Evolutionary conservation across 53 echinoderm and acorn worm genomes (phyloP).

Genomic region (Hippasteria phrygiana): DNA sequence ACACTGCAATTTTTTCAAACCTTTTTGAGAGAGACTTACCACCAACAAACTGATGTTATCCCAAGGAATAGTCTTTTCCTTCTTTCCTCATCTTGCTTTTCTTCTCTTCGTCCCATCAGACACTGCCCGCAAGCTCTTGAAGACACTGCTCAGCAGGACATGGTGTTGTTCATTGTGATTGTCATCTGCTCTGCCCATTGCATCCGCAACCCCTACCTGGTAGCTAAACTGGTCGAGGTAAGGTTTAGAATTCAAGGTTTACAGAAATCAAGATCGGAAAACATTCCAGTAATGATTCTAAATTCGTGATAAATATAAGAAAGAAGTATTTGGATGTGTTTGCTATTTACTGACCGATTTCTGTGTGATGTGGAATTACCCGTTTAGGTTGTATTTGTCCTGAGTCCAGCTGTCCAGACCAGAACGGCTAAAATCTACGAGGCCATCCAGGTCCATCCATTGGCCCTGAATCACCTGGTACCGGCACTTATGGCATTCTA

Average conservation of each 20-base stretch:
- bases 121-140: slow-evolving; percentile 93
- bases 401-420: slow-evolving; percentile 93
- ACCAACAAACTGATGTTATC: no score
- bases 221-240: slow-evolving; percentile 99
- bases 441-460: slow-evolving; percentile 82
- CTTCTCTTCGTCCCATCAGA: slow-evolving; percentile 34
- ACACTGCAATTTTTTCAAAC: no score
- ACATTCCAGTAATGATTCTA: no score
- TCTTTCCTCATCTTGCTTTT: no score
- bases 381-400: slow-evolving; percentile 88
- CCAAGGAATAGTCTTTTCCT: no score
- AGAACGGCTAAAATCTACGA: slow-evolving; percentile 91
- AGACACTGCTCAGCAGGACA: slow-evolving; percentile 88
- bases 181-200: slow-evolving; percentile 88
- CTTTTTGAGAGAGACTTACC: not conserved
- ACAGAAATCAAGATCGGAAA: no score
- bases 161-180: slow-evolving; percentile 86
- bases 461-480: slow-evolving; percentile 84
- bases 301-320: no score
- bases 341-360: no score
- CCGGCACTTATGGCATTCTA: slow-evolving; percentile 98
- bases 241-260: not conserved
- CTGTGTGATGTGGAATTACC: no score
- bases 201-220: slow-evolving; percentile 93
- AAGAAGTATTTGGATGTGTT: not conserved